phyloP scores from a whole-genome alignment of 2,113 vertebrate species.

The Lasiurus cinereus region DNA sequence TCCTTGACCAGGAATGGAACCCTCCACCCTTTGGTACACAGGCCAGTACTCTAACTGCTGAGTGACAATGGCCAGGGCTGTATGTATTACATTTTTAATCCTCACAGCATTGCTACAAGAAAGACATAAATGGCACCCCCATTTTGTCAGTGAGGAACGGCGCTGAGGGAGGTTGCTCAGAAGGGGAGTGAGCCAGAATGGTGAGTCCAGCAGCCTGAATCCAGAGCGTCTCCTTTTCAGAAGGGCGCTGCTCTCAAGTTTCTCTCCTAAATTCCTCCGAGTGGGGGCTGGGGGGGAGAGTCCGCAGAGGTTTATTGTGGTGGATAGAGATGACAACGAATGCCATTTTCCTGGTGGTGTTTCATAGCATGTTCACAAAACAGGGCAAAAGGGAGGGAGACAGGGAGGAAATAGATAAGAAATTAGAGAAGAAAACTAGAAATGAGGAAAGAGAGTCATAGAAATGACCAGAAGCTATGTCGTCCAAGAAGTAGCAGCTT shows the following conservation, averaged over 20 bases:
- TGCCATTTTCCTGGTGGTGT: not conserved
- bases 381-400: not conserved
- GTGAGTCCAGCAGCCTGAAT: not conserved
- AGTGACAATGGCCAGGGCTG: not conserved
- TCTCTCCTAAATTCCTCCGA: not conserved
- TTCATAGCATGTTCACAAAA: not conserved
- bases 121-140: not conserved
- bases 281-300: not conserved
- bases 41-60: no score
- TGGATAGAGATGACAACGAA: not conserved
- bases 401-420: no score
- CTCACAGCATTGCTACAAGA: not conserved
- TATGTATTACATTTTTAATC: not conserved
- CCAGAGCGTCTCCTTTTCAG: not conserved
- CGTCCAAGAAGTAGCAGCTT: constrained; percentile 40
- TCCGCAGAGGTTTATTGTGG: not conserved
- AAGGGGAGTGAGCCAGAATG: not conserved
- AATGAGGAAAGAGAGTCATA: not conserved
- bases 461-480: constrained; percentile 43
- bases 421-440: not conserved
- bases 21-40: no score
- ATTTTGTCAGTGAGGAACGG: not conserved
- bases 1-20: no score
- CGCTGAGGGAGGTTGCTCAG: not conserved
- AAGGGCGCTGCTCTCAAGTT: not conserved